Evolutionary conservation across 2,888 invertebrate species (phyloP), one percentile per base, ranked within the genome.

Genomic region (Dolichomitus sp.): DNA sequence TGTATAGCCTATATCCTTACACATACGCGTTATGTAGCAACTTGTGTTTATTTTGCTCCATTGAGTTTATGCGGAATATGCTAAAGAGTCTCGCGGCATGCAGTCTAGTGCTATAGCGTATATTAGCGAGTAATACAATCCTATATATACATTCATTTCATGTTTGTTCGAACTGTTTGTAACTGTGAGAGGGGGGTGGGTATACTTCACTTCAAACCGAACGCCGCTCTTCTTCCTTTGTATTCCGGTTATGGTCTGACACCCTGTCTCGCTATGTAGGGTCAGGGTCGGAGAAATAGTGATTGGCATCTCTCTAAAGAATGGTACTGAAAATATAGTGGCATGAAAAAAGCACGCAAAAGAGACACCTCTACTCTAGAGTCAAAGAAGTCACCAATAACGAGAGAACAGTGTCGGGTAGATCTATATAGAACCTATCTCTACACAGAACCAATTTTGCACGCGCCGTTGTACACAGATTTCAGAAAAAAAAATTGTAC

Each of bases 51-150:
- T 74, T 78, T 63, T 73, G 45, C 75, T 81, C 68, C 73, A 73
- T 81, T 81, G 81, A 63, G 61, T 81, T 27, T 52, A 74, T 73
- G 45, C 78, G 68, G 48, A 48, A 57, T 78, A 63, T 63, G 42
- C 48, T 54, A 14, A 59, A 48, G 77, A 74, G 69, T 73, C 54
- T 61, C 63, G 68, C 42, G 48, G 81, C 74, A 81, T 78, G 81
- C 63, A 37, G 78, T 40, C 54, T 74, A 57, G 27, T 48, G 81
- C 72, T 65, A 40, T 68, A 77, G 78, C 52, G 14, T 68, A 52
- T 69, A 78, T 45, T 74, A 78, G 48, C 57, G 52, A 68, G 52
- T 81, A 73, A 45, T 68, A 54, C 27, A 33, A 63, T 40, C 50
- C 30, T 76, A 45, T 52, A 48, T 40, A 50, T 52, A 50, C 33